Conservation (phyloP, 2,113 vertebrate genomes). For the Hypocryptadius cinnamomeus region DNA sequence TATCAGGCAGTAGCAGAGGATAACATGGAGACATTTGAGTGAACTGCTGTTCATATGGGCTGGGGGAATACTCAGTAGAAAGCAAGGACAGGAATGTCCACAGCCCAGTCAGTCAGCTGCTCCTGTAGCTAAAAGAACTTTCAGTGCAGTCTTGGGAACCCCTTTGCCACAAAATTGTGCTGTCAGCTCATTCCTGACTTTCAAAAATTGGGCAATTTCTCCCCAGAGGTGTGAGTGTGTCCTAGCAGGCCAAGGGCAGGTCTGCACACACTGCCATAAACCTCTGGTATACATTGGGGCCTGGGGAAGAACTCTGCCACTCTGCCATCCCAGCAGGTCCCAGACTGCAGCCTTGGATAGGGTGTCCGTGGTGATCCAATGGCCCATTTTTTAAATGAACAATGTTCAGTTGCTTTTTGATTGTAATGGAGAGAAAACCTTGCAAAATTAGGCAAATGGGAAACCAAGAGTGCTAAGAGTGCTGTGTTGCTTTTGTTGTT, state of each 20-base stretch:
- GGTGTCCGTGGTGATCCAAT: neutral
- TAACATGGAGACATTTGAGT: neutral
- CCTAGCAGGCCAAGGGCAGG: neutral
- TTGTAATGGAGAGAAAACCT: neutral
- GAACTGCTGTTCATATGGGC: neutral
- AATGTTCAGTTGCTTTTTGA: neutral
- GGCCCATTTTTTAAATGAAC: neutral
- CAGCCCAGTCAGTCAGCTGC: neutral
- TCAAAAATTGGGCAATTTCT: neutral
- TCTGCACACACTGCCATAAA: fast-evolving
- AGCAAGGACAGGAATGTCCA: neutral
- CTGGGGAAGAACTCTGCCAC: neutral
- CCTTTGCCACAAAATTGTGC: neutral
- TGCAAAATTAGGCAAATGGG: neutral
- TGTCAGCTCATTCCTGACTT: neutral
- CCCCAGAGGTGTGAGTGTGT: neutral
- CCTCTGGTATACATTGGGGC: fast-evolving
- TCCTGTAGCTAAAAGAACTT: neutral
- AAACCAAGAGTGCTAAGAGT: neutral
- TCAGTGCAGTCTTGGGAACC: neutral
- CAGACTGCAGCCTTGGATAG: neutral
- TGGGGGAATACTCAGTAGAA: neutral
- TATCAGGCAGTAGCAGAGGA: neutral
- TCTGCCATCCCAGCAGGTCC: neutral
- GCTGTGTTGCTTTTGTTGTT: neutral